phyloP scores from a whole-genome alignment of 2,113 vertebrate species.

The Lathamus discolor region DNA sequence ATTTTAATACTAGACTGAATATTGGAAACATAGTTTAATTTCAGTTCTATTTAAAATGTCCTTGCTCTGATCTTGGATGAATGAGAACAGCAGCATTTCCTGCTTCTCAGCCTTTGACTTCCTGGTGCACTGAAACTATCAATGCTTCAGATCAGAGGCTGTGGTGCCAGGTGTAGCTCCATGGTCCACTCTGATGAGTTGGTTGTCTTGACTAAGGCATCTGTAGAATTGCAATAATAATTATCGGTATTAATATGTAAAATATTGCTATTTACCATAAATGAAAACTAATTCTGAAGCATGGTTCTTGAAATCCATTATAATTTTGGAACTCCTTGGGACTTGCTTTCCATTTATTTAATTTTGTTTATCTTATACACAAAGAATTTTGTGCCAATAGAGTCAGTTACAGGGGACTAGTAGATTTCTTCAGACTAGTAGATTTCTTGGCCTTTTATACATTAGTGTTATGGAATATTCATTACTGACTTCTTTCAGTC shows the following conservation, averaged over 20 bases:
- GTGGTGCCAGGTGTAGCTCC: neutral
- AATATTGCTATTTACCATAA: neutral
- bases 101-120: neutral
- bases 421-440: neutral
- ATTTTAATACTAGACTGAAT: neutral
- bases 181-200: fast-evolving
- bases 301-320: neutral
- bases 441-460: constrained; percentile 17
- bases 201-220: neutral
- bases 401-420: neutral
- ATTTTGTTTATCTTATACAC: neutral
- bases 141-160: fast-evolving
- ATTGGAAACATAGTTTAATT: neutral
- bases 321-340: neutral
- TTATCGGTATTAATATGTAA: neutral
- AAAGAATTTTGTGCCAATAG: neutral
- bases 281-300: neutral
- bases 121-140: neutral
- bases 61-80: neutral
- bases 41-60: neutral
- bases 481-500: neutral
- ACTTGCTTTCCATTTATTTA: neutral
- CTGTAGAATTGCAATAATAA: neutral
- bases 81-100: neutral
- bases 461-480: neutral